These are phyloP conservation scores for Plebejus argus DNA, from an alignment of 2,888 invertebrate genomes.

Conservation along the genomic window DNA sequence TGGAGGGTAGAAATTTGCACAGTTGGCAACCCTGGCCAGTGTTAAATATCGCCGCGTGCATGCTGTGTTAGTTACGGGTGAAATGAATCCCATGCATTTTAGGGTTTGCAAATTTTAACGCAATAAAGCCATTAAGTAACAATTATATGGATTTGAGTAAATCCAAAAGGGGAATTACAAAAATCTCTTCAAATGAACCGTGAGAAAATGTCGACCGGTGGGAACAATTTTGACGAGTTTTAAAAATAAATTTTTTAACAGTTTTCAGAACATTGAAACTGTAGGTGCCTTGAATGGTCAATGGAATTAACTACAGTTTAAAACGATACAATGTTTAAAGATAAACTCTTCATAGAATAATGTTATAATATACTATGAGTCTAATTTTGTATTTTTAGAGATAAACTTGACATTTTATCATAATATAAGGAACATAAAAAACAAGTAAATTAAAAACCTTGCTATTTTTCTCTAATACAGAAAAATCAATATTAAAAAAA, in stretches of 20 bases:
- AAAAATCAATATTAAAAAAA: neutral
- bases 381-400: neutral
- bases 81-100: slow-evolving; percentile 69
- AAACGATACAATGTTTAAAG: neutral
- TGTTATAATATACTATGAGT: neutral
- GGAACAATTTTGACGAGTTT: neutral
- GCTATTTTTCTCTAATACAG: neutral
- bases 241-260: neutral
- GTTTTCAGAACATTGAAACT: too few relatives aligned
- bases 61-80: slow-evolving; percentile 66
- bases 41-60: slow-evolving; percentile 66
- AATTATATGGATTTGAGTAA: slow-evolving; percentile 44
- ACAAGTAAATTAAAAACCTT: neutral
- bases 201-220: slow-evolving; percentile 25
- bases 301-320: too few relatives aligned
- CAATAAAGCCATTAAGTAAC: slow-evolving; percentile 48
- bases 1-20: neutral
- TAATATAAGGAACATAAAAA: too few relatives aligned
- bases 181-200: slow-evolving; percentile 35
- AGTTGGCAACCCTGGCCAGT: slow-evolving; percentile 45
- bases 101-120: slow-evolving; percentile 58
- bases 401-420: too few relatives aligned
- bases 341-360: neutral
- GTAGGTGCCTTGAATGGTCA: too few relatives aligned
- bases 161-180: slow-evolving; percentile 38